Evolutionary conservation across 37 sponge, comb jelly and placozoan species (phyloP).

Genomic region (Dysidea cf. avara): DNA sequence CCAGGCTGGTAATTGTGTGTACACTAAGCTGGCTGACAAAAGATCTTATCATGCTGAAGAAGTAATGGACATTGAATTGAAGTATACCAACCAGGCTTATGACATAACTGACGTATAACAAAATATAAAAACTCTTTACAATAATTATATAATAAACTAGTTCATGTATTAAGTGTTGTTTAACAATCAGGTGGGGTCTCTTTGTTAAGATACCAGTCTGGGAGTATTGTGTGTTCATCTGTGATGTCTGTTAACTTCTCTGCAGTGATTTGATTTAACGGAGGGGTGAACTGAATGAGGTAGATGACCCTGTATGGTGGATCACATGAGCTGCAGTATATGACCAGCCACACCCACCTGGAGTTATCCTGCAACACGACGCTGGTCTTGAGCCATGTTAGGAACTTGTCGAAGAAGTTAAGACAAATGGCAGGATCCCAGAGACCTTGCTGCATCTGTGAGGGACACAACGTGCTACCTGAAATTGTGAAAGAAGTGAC

Average conservation of each 20-base stretch:
- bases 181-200: slow-evolving; percentile 11
- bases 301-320: slow-evolving; percentile 62
- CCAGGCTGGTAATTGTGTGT: too few relatives aligned
- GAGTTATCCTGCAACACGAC: slow-evolving; percentile 25
- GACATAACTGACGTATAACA: too few relatives aligned
- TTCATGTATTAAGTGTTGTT: neutral
- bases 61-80: too few relatives aligned
- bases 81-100: too few relatives aligned
- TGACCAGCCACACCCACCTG: neutral
- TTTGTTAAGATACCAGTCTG: slow-evolving; percentile 61
- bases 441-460: slow-evolving; percentile 29
- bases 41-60: too few relatives aligned
- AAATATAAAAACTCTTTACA: too few relatives aligned
- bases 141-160: neutral
- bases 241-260: neutral
- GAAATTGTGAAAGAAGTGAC: too few relatives aligned
- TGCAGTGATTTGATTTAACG: slow-evolving; percentile 62
- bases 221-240: slow-evolving; percentile 54
- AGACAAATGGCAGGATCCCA: slow-evolving; percentile 85
- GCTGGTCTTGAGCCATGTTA: slow-evolving; percentile 71
- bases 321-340: neutral
- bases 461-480: neutral
- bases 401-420: slow-evolving; percentile 73
- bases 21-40: too few relatives aligned
- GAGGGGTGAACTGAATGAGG: slow-evolving; percentile 64